Percentiles rank a stretch among this genome's conserved stretches.
phyloP scores from a whole-genome alignment of 1,140 invertebrate genomes.

The Aphelenchoides avenae region DNA sequence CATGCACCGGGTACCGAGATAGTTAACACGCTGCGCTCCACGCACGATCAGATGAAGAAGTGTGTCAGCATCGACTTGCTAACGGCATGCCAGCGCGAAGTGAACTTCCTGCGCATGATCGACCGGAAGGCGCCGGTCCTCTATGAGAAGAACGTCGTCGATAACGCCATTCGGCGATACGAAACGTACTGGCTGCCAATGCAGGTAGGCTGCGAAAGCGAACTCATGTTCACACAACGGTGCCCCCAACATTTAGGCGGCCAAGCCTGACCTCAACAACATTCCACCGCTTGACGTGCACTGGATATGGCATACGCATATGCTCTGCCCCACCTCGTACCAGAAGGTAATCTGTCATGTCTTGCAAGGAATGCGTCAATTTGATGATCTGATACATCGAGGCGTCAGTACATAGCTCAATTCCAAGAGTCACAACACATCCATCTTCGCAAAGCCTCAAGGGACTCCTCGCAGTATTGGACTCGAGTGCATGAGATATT shows the following conservation, averaged over 20 bases:
- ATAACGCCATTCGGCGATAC: conserved; percentile 61
- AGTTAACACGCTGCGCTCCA: conserved; percentile 41
- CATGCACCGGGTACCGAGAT: no score
- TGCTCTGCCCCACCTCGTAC: conserved; percentile 61
- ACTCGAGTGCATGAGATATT: no score
- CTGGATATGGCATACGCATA: conserved; percentile 64
- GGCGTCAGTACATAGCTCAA: no score
- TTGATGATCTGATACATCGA: no score
- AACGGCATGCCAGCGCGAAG: conserved; percentile 53
- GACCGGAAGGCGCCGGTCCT: conserved; percentile 55
- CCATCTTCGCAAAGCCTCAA: no score
- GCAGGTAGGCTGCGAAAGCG: conserved; percentile 37
- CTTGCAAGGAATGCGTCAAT: no score
- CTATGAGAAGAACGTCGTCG: conserved; percentile 52
- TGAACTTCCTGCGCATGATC: conserved; percentile 58
- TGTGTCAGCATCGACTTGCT: conserved; percentile 42
- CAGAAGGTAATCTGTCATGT: conserved; percentile 24
- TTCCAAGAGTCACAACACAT: no score
- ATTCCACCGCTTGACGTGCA: conserved; percentile 63
- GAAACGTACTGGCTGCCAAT: conserved; percentile 62
- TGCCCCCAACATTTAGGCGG: conserved; percentile 46
- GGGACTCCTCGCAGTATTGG: no score
- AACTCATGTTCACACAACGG: conserved; percentile 10
- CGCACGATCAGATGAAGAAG: conserved; percentile 49
- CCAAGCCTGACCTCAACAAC: conserved; percentile 47